Base-by-base conservation (phyloP, 1,140 invertebrate species). In the Bombus impatiens region DNA sequence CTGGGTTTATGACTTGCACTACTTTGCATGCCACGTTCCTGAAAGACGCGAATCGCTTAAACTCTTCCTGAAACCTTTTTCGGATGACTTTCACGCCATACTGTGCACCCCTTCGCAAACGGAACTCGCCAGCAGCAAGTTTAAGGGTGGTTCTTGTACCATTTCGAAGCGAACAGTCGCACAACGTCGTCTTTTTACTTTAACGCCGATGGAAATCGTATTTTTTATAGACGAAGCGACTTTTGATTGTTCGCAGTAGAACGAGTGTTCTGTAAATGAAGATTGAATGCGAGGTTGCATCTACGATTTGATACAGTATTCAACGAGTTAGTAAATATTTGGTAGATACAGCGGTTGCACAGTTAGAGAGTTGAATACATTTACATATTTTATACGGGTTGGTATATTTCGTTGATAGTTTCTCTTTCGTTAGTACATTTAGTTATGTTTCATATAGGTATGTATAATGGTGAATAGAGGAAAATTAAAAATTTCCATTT, bases 1-100 rank as follows among this genome's bases (percentile, higher is more conserved):
- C 76, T 75, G 75, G 82, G 86, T 88, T 86, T 90, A 90, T 87
- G 88, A 90, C 88, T 88, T 71, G 86, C 83, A 65, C 83, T 53
- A 75, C 89, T 87, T 80, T 70, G 87, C 85, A 74, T 87, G 81
- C 81, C 86, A 77, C 71, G 57, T n/a, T 75, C 6, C n/a, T 53
- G 70, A 86, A 88, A 87, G 83, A 83, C 82, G 67, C 81, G 86
- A 80, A 90, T 86, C 86, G 86, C 37, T 87, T 87, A 85, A 87
- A 90, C 70, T 87, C 71, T 76, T 86, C 47, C 78, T n/a, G 37
- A 75, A 86, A 88, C 59, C 83, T 90, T 88, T 88, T 86, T 78
- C 76, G 37, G 71, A 82, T 77, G 86, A 83, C 77, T 90, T 84
- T 68, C 53, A 53, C 28, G 28, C 57, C n/a, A 25, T 72, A 10